Evolutionary conservation across 1,140 invertebrate genomes (phyloP), one percentile per base, ranked within the genome.

Genomic region (Trichonephila clavata): DNA sequence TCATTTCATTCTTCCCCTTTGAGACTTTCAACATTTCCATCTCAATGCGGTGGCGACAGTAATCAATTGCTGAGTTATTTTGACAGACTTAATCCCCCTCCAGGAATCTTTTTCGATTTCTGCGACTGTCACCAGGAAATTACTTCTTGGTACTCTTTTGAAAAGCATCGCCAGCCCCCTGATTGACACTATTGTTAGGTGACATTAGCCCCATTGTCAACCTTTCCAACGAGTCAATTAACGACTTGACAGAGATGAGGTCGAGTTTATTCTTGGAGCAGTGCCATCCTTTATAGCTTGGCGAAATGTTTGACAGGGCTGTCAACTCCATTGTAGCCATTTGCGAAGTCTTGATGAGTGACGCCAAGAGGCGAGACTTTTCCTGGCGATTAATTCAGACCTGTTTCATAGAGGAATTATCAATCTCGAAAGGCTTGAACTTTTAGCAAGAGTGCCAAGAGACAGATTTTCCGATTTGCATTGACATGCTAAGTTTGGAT

Each of bases 101-200:
- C 27, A 39, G 71, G 4, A 32, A 6, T 32, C 16, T 32, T 77
- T 77, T 27, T 27, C 24, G 14, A 77, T 24, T 32, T 32, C 27
- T 77, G 32, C 16, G 27, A 39, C 14, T 39, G 71, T 32, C 16
- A 32, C 3, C 65, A 21, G 32, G 81, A 83, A 83, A 83, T 50
- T 57, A 57, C 39, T 57, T 83, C 81, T 59, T 83, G 81, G 81
- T 50, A 21, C 81, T 57, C 81, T 57, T 83, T 57, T n/a, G 81
- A 24, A 83, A 57, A 43, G 39, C 71, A 50, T 50, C 71, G 14
- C 21, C 43, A 10, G 21, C 43, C 20, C 7, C 43, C 27, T 83
- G 81, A 83, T 83, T 83, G 81, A 83, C 81, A 59, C 81, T 59
- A 83, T 83, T 83, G 81, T 83, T 83, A 83, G 81, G 50, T 83